These are phyloP conservation scores for Pangasius mekongensis DNA, from an alignment of 2,797 vertebrate species.

Conservation along the genomic window DNA sequence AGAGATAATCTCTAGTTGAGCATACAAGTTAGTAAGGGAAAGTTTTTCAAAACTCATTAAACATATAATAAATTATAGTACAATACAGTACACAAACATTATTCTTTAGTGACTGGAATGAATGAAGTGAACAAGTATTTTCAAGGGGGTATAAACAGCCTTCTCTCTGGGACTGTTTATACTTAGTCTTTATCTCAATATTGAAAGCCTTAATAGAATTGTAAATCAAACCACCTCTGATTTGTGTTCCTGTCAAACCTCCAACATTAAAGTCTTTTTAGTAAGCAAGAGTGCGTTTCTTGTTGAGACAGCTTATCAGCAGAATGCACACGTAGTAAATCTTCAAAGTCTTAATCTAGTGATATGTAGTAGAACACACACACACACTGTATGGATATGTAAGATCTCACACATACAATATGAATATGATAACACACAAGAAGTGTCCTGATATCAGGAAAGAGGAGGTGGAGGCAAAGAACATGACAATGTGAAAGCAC, in stretches of 20 bases:
- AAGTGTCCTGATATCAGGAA: neutral
- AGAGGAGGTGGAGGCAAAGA: neutral
- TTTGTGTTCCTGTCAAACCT: slow-evolving; percentile 30
- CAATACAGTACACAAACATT: slow-evolving; percentile 29
- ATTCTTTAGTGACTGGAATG: slow-evolving; percentile 23
- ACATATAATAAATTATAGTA: slow-evolving; percentile 31
- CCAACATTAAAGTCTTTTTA: slow-evolving; percentile 30
- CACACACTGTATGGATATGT: neutral
- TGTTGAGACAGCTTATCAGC: slow-evolving; percentile 36
- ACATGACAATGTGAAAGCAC: neutral
- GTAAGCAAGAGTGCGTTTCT: slow-evolving; percentile 11
- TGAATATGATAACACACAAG: neutral
- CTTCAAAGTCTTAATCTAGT: slow-evolving; percentile 38
- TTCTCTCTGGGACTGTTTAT: slow-evolving; percentile 26
- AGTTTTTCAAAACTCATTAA: slow-evolving; percentile 22
- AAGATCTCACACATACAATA: slow-evolving; percentile 10
- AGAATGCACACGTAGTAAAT: slow-evolving; percentile 32
- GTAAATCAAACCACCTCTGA: slow-evolving; percentile 29
- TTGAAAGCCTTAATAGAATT: slow-evolving; percentile 49
- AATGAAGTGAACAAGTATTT: slow-evolving; percentile 5
- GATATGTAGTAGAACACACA: neutral
- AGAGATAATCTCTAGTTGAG: neutral
- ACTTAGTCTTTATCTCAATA: slow-evolving; percentile 27
- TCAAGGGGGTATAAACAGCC: neutral
- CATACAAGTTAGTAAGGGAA: neutral